Evolutionary conservation across 2,888 invertebrate genomes (phyloP).

Genomic region (Hypselothyrea guttata): DNA sequence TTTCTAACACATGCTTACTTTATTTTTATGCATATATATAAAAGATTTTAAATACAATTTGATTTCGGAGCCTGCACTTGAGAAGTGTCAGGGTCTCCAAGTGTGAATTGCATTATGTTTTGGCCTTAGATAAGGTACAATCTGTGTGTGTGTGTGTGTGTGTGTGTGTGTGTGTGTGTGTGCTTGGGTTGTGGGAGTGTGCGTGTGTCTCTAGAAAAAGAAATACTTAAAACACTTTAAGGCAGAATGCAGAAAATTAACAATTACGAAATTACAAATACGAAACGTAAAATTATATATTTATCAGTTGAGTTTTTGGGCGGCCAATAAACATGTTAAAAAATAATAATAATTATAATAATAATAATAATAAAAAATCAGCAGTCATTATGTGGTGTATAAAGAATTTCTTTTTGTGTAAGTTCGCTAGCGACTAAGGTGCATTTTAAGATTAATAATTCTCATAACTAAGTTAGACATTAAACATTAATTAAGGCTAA

Average conservation of each 20-base stretch:
- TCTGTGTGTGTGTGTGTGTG: constrained; percentile 23
- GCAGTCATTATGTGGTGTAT: constrained; percentile 34
- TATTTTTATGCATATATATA: constrained; percentile 59
- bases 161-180: constrained; percentile 5
- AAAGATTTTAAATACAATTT: constrained; percentile 60
- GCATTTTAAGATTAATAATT: constrained; percentile 65
- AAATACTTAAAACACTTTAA: too few relatives aligned
- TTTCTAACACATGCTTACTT: constrained; percentile 58
- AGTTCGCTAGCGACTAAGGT: constrained; percentile 22
- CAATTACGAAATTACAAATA: neutral
- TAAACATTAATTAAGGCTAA: constrained; percentile 61
- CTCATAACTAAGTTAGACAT: constrained; percentile 70
- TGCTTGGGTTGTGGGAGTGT: constrained; percentile 17
- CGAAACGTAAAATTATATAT: constrained; percentile 47
- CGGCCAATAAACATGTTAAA: neutral
- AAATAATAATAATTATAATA: constrained; percentile 1
- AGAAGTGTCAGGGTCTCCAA: neutral
- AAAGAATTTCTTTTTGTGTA: neutral
- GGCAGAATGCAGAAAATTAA: too few relatives aligned
- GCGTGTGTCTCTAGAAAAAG: too few relatives aligned
- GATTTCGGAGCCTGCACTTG: constrained; percentile 21
- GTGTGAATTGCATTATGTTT: constrained; percentile 28
- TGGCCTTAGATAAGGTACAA: constrained; percentile 38
- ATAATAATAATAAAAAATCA: constrained; percentile 21
- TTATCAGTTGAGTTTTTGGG: constrained; percentile 12